Evolutionary conservation across 2,888 invertebrate species (phyloP).

Genomic region (Hirtodrosophila cameraria): DNA sequence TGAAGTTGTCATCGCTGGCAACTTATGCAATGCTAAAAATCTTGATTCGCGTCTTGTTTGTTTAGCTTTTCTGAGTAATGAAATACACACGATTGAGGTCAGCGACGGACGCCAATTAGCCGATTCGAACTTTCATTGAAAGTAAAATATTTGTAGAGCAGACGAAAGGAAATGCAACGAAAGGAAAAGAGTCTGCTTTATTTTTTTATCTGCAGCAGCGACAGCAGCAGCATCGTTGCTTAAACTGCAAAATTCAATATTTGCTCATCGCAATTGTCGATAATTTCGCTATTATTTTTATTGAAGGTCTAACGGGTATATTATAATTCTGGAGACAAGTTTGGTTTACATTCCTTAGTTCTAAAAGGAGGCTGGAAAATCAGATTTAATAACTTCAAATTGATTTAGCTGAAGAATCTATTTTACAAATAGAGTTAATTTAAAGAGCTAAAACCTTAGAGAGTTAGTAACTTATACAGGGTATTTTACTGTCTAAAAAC

Average conservation of each 20-base stretch:
- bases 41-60: slow-evolving; percentile 51
- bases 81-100: slow-evolving; percentile 59
- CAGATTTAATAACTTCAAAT: too few species aligned
- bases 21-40: slow-evolving; percentile 72
- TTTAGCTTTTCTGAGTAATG: slow-evolving; percentile 54
- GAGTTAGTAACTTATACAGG: too few species aligned
- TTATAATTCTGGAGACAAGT: too few species aligned
- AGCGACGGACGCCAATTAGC: slow-evolving; percentile 58
- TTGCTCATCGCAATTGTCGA: slow-evolving; percentile 43
- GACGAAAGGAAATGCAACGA: slow-evolving; percentile 72
- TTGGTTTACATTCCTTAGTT: too few species aligned
- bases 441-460: background rate
- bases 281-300: background rate
- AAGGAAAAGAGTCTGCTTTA: slow-evolving; percentile 58
- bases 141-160: slow-evolving; percentile 76
- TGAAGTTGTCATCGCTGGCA: slow-evolving; percentile 49
- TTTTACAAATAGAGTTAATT: too few species aligned
- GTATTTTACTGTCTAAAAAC: slow-evolving; percentile 11
- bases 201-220: slow-evolving; percentile 6
- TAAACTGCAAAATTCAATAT: slow-evolving; percentile 56
- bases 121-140: slow-evolving; percentile 71
- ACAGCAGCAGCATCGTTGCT: slow-evolving; percentile 14
- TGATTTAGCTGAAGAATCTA: too few species aligned
- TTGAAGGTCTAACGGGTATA: background rate
- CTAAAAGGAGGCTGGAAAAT: too few species aligned